Evolutionary conservation across 2,888 invertebrate genomes (phyloP), one percentile per base, ranked within the genome.

Genomic region (Prostheceraeus crozeri): DNA sequence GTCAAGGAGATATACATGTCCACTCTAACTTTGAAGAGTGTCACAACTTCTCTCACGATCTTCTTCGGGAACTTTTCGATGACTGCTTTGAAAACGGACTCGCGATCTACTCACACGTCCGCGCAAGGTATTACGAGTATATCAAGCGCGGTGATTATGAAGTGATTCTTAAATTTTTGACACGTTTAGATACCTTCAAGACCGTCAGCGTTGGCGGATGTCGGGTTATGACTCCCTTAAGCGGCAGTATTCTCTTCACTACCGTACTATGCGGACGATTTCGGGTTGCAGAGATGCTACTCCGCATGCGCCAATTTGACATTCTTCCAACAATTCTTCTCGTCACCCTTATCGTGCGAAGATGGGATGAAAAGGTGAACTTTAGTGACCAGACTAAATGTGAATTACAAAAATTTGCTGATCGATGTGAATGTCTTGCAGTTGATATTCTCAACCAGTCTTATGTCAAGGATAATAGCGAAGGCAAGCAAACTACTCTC

Each of bases 81-180:
- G 57, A 53, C 19, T 57, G 57, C 46, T 57, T 21, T 19, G 57
- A 57, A 48, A 57, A 57, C 25, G 57, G 57, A 11, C 16, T 57
- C 3, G 57, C 40, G n/a, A n/a, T 57, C 3, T 57, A 45, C 28
- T 57, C 57, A 3, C 46, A 55, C 28, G 21, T 57, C 16, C 16
- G 46, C 19, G 25, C 21, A 21, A 57, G 23, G 11, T 57, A 46
- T 27, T 14, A 40, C 3, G 16, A 52, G n/a, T 16, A 57, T 3
- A 57, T 57, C 14, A 21, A 23, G n/a, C 16, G 40, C 3, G 31
- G 48, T 21, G 46, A 57, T 16, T 57, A 46, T 28, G 27, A 45
- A 21, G 21, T 14, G 14, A 57, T 57, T 27, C 19, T 57, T 16
- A 16, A 36, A 28, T 21, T 16, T 23, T 11, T 57, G 3, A 57